These are phyloP conservation scores for Todiramphus saurophagus DNA, from an alignment of 2,113 vertebrate genomes.

Conservation along the genomic window DNA sequence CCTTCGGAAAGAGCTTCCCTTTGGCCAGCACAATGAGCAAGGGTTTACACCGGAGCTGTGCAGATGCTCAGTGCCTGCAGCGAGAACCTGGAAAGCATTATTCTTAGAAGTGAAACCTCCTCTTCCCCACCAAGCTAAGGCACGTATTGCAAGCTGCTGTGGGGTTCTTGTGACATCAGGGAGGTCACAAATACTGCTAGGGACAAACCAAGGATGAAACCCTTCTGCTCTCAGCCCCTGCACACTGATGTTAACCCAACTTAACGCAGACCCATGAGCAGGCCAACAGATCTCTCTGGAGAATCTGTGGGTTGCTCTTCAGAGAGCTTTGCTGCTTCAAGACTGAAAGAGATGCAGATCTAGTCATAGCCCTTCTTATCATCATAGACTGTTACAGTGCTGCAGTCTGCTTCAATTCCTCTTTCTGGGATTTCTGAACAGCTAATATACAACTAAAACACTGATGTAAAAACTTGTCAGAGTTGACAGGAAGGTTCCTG, in stretches of 20 bases:
- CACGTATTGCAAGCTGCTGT: accelerated
- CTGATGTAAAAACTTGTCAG: accelerated
- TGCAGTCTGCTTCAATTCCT: not conserved
- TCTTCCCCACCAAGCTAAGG: not conserved
- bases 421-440: not conserved
- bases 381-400: not conserved
- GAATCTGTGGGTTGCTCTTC: not conserved
- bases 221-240: not conserved
- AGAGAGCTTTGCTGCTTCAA: not conserved
- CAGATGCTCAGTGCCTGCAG: not conserved
- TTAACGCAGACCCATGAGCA: not conserved
- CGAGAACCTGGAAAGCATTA: not conserved
- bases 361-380: not conserved
- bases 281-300: not conserved
- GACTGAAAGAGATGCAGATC: not conserved
- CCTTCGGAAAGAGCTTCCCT: not conserved
- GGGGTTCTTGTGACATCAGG: accelerated
- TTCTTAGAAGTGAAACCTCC: not conserved
- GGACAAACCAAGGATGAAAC: not conserved
- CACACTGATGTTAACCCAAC: accelerated
- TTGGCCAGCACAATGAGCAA: not conserved
- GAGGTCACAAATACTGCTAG: not conserved
- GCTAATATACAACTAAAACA: not conserved
- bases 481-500: not conserved
- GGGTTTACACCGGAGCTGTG: not conserved